These are phyloP conservation scores for Byasa hedistus DNA, from an alignment of 2,888 invertebrate genomes.

Conservation along the genomic window DNA sequence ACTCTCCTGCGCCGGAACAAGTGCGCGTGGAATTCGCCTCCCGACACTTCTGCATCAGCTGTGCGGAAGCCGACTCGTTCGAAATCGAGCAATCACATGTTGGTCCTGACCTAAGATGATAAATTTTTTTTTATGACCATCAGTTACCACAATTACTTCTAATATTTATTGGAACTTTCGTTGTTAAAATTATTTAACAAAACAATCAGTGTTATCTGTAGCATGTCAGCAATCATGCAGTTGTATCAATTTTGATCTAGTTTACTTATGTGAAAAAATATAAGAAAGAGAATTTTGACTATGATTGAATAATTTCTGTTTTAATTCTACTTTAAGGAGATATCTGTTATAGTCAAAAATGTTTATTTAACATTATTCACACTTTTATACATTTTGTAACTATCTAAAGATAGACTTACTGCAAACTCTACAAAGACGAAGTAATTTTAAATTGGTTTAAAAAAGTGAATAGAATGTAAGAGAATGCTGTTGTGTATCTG, in stretches of 20 bases:
- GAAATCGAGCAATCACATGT: constrained; percentile 76
- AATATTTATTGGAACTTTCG: too few relatives aligned
- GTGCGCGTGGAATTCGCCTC: constrained; percentile 61
- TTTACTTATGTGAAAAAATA: too few relatives aligned
- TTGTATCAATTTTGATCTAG: too few relatives aligned
- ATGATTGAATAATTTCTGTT: too few relatives aligned
- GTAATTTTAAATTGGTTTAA: not conserved
- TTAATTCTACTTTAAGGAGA: too few relatives aligned
- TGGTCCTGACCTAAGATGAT: constrained; percentile 72
- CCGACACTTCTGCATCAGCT: constrained; percentile 57
- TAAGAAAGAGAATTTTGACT: too few relatives aligned
- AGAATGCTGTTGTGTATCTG: not conserved
- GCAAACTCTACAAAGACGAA: not conserved
- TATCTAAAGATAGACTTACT: not conserved
- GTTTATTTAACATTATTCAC: too few relatives aligned
- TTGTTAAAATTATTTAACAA: too few relatives aligned
- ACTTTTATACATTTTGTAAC: not conserved
- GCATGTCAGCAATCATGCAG: too few relatives aligned
- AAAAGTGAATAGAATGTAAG: not conserved
- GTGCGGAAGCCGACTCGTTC: constrained; percentile 64
- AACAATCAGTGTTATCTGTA: too few relatives aligned
- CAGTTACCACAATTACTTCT: not conserved
- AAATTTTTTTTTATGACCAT: not conserved
- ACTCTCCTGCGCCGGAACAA: constrained; percentile 87
- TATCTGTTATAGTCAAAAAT: too few relatives aligned